These are phyloP conservation scores for Phragmatobia fuliginosa DNA, from an alignment of 2,888 invertebrate species.

Conservation along the genomic window DNA sequence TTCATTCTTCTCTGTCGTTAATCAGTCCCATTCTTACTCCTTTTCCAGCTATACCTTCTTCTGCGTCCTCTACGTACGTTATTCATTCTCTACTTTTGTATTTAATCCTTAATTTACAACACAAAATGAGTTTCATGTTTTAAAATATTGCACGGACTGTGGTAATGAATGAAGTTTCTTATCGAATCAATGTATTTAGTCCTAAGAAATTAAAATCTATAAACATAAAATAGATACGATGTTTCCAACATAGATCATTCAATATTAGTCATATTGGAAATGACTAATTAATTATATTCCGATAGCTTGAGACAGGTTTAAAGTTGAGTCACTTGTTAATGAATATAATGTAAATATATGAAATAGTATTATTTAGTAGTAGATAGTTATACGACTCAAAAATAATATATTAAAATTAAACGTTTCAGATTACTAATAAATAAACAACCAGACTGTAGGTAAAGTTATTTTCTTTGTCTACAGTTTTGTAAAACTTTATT, in stretches of 20 bases:
- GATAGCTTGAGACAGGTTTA: slow-evolving; percentile 32
- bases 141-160: not conserved
- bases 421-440: no score
- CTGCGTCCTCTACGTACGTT: no score
- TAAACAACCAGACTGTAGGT: no score
- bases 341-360: not conserved
- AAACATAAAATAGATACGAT: not conserved
- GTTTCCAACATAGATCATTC: not conserved
- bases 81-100: no score
- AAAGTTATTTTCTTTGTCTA: no score
- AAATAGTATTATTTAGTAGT: not conserved
- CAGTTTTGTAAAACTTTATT: no score
- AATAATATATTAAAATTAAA: no score
- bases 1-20: no score
- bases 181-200: not conserved
- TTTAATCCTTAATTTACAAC: no score
- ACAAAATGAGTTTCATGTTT: not conserved
- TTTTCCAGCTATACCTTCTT: no score
- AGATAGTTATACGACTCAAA: no score
- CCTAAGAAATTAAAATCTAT: not conserved
- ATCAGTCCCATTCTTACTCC: no score
- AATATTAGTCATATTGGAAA: not conserved
- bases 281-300: slow-evolving; percentile 36
- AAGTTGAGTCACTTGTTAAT: slow-evolving; percentile 30
- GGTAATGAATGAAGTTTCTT: not conserved